Evolutionary conservation across 1,140 invertebrate genomes (phyloP), one percentile per base, ranked within the genome.

Genomic region (Asbolus verrucosus): DNA sequence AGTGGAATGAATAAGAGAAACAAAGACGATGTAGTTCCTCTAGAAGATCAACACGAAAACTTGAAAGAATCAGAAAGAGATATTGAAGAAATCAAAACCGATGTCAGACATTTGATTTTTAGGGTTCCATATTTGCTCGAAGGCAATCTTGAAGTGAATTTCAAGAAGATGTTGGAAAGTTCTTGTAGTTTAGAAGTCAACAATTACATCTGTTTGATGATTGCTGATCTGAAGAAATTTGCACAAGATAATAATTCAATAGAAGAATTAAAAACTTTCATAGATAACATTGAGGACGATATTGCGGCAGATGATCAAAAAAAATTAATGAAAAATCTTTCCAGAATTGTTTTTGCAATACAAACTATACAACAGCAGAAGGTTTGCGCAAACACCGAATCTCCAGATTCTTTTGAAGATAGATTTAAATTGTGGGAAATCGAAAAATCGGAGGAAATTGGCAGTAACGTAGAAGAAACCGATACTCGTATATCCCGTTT

Each of bases 371-470:
- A 54, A 11, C 46, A 27, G 11, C 46, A 27, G 5, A 43, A 9
- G 14, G 6, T 24, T 2, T 2, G n/a, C 33, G 2, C 6, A n/a
- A 36, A 4, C 33, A 8, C 24, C 9, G 41, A 46, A 1, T 18
- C 41, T 19, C n/a, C 14, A 18, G 16, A 16, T 41, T 65, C 27
- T 67, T 67, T 18, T 13, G 15, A 36, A 50, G 11, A 9, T 1
- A n/a, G n/a, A 0, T 41, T 43, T 13, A 24, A 27, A 21, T 0
- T 13, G 19, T 54, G 46, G 46, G 46, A 54, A 30, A 27, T 5
- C 13, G 33, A 50, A 8, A 72, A 54, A 16, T 33, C 71, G 11
- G 71, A 75, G 9, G 75, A 74, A 65, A 70, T 75, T 39, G 46
- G 11, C 6, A 2, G 6, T 2, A 36, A 36, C 3, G 33, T 6